phyloP scores from a whole-genome alignment of 2,888 invertebrate species.

The Gandaritis pyraliata region DNA sequence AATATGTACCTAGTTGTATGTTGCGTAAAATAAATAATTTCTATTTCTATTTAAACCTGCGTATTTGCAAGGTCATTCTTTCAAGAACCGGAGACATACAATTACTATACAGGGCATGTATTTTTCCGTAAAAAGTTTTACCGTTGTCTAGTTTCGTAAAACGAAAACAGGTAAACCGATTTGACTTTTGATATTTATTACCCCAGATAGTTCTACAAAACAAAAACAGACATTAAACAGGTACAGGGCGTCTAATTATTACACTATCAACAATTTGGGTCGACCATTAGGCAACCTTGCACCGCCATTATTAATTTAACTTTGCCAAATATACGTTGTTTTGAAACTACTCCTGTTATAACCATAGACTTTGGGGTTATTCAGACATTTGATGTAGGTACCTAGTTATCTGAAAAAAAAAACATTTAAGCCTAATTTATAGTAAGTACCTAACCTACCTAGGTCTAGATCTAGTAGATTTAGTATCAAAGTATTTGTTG shows the following conservation, averaged over 20 bases:
- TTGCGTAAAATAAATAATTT: too few relatives aligned
- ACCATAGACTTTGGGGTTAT: slow-evolving; percentile 24
- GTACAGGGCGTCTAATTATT: slow-evolving; percentile 54
- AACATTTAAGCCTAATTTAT: too few relatives aligned
- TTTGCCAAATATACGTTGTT: slow-evolving; percentile 55
- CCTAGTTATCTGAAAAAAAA: too few relatives aligned
- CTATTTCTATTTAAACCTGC: too few relatives aligned
- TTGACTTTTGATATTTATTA: slow-evolving; percentile 36
- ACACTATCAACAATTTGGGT: slow-evolving; percentile 59
- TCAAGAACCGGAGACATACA: too few relatives aligned
- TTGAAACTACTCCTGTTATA: slow-evolving; percentile 50
- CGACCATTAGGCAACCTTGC: slow-evolving; percentile 58
- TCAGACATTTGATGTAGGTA: slow-evolving; percentile 23
- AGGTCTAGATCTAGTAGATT: too few relatives aligned
- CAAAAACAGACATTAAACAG: slow-evolving; percentile 52
- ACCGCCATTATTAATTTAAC: slow-evolving; percentile 63
- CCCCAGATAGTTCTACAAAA: slow-evolving; percentile 52
- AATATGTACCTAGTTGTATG: too few relatives aligned
- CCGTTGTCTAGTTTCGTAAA: background rate
- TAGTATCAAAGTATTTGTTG: too few relatives aligned
- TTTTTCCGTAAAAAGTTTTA: too few relatives aligned
- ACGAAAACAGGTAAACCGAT: slow-evolving; percentile 8
- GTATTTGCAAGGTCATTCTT: too few relatives aligned
- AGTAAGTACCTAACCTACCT: too few relatives aligned
- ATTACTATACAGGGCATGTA: too few relatives aligned